phyloP scores from a whole-genome alignment of 2,113 vertebrate genomes.

The Labeo rohita region DNA sequence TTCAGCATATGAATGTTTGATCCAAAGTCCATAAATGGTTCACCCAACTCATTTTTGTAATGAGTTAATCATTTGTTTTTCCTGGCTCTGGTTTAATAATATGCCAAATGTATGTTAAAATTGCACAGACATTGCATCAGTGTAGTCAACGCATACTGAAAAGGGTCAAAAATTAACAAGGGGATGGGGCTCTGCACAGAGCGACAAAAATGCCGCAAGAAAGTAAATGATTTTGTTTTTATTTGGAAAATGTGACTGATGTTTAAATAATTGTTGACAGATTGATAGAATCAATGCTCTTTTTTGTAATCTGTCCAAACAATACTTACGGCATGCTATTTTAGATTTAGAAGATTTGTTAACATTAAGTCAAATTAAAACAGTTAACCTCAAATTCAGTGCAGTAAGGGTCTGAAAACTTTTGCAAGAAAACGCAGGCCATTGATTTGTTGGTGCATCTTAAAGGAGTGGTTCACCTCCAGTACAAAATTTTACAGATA shows the following conservation, averaged over 20 bases:
- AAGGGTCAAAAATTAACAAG: not conserved
- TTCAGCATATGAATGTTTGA: not conserved
- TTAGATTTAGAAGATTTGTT: not conserved
- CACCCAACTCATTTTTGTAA: not conserved
- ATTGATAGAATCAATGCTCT: not conserved
- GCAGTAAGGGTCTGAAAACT: not conserved
- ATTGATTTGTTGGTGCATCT: not conserved
- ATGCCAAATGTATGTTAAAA: constrained; percentile 19
- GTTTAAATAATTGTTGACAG: not conserved
- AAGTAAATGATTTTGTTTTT: not conserved
- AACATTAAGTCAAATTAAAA: not conserved
- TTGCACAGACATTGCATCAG: constrained; percentile 17
- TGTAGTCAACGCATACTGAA: not conserved
- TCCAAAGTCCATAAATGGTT: not conserved
- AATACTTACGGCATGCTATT: not conserved
- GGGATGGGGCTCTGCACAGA: not conserved
- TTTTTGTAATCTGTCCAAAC: not conserved
- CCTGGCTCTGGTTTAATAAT: not conserved
- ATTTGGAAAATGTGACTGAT: not conserved
- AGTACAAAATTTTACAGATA: too few species aligned
- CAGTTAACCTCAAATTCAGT: not conserved
- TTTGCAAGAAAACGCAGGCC: not conserved
- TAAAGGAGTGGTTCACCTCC: too few species aligned
- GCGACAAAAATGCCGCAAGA: not conserved
- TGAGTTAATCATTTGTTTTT: not conserved